Percentiles rank a stretch among this genome's conserved stretches.
Conservation (phyloP, 2,113 vertebrate genomes). For the Dasyurus viverrinus region DNA sequence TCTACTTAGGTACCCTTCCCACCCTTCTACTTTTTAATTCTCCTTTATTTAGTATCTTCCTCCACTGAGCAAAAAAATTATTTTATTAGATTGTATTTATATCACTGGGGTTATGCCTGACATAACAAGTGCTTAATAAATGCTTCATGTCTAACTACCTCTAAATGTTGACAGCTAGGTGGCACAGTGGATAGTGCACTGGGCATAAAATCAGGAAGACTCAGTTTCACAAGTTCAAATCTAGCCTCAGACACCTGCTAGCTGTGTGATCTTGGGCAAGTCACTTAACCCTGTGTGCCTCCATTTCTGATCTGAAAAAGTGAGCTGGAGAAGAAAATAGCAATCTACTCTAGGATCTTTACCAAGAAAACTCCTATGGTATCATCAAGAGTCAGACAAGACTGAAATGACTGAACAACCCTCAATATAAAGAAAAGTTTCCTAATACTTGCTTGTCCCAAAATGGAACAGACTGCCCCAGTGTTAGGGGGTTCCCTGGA, state of each 20-base stretch:
- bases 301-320: too few relatives aligned
- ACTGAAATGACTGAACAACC: neutral
- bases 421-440: neutral
- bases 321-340: too few relatives aligned
- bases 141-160: neutral
- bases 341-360: too few relatives aligned
- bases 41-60: neutral
- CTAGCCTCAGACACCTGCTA: too few relatives aligned
- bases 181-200: too few relatives aligned
- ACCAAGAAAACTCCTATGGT: too few relatives aligned
- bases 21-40: neutral
- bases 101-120: neutral
- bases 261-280: too few relatives aligned
- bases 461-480: neutral
- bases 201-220: too few relatives aligned
- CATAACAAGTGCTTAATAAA: neutral
- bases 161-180: neutral
- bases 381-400: too few relatives aligned
- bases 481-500: neutral
- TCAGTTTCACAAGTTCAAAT: too few relatives aligned
- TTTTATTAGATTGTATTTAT: neutral
- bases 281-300: too few relatives aligned
- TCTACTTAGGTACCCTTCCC: neutral
- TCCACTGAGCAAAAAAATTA: neutral
- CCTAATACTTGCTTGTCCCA: neutral